Base-by-base conservation (phyloP, 2,113 vertebrate genomes). In the Girardinichthys multiradiatus region DNA sequence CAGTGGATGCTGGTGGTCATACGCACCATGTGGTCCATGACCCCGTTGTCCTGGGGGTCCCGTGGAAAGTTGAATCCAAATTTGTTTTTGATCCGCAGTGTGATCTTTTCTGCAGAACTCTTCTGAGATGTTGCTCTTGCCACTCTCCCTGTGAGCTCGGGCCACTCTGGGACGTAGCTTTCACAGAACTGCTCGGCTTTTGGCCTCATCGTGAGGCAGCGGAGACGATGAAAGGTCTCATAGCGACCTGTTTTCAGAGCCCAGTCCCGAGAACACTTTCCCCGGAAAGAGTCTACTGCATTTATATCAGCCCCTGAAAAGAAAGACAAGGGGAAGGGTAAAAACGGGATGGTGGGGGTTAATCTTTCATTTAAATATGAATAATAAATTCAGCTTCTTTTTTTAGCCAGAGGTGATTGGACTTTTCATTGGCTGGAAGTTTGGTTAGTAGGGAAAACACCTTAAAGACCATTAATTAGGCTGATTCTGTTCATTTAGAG, bases 11-110 rank as follows among this genome's bases (percentile, higher is more conserved):
- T 89, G 24, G 96, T 97, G 42, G 96, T 97, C 72, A 96, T 90
- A 60, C 93, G 95, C 74, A 98, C 97, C 91, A 97, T 93, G 89
- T 97, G 96, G 87, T 97, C 96, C 89, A 97, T 58, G 63, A 95
- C 95, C 0, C 96, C 96, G 0, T 95, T 93, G 24, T 95, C 94
- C 84, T 93, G 54, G 0, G 95, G 94, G 30, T 96, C 85, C 0
- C 14, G 94, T 4, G 92, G 94, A 59, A 95, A 84, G 65, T 29
- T 88, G 87, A 96, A 87, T 63, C 80, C 94, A 84, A 96, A 93
- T 0, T 82, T 68, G 78, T 88, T 91, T 27, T 89, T 86, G 70
- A 96, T 73, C 28, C 86, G 91, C 73, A 95, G 91, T 0, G 37
- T 60, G 26, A 96, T 77, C 83, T 86, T 91, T 79, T 92, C 59